These are phyloP conservation scores for Nasalis larvatus DNA, from an alignment of 2,113 vertebrate species.

Conservation along the genomic window DNA sequence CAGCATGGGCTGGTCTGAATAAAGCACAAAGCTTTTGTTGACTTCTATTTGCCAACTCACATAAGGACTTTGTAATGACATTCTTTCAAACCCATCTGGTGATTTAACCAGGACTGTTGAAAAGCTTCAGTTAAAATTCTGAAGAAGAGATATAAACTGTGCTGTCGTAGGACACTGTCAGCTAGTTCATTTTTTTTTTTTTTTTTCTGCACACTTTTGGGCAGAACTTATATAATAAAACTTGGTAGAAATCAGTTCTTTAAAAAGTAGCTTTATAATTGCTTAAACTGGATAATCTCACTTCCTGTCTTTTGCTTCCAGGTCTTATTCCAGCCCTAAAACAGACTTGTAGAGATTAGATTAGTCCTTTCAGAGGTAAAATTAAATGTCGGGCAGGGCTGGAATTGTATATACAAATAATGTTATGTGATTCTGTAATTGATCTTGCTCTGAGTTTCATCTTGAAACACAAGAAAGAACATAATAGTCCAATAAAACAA, in stretches of 20 bases:
- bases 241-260: conserved; percentile 67
- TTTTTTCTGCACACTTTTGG: conserved; percentile 42
- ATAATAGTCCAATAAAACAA: neutral
- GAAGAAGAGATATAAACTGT: conserved; percentile 60
- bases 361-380: neutral
- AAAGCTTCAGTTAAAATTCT: conserved; percentile 64
- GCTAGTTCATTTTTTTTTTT: neutral
- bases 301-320: neutral
- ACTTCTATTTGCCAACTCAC: conserved; percentile 56
- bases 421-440: neutral
- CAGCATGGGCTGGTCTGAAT: neutral
- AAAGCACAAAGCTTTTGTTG: conserved; percentile 52
- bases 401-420: neutral
- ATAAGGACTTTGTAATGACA: conserved; percentile 60
- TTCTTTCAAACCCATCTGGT: conserved; percentile 59
- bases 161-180: conserved; percentile 57
- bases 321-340: conserved; percentile 31
- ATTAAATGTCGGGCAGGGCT: neutral
- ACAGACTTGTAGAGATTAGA: conserved; percentile 47
- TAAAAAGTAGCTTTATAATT: conserved; percentile 67
- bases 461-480: neutral
- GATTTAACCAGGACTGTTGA: conserved; percentile 61
- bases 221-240: conserved; percentile 30
- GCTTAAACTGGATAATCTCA: conserved; percentile 46
- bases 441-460: neutral